Evolutionary conservation across 2,888 invertebrate genomes (phyloP).

Genomic region (Mythimna albipuncta): DNA sequence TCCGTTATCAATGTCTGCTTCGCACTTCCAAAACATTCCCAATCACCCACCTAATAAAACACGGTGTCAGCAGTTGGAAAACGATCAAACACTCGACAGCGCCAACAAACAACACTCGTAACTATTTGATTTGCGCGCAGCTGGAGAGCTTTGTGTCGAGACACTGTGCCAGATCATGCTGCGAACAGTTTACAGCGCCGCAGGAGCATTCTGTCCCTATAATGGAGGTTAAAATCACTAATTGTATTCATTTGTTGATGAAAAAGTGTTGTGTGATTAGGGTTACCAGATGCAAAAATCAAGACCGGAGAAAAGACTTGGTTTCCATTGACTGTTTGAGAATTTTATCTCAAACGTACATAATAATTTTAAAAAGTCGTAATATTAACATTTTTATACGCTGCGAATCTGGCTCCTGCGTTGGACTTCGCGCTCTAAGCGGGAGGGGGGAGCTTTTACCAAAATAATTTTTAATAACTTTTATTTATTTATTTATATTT

Average conservation of each 20-base stretch:
- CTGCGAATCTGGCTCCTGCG: too few species aligned
- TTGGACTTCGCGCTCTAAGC: too few species aligned
- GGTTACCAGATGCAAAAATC: too few species aligned
- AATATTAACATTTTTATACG: too few species aligned
- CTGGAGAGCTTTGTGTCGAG: slow-evolving; percentile 59
- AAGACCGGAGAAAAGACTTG: too few species aligned
- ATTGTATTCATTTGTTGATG: slow-evolving; percentile 49
- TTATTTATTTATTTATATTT: too few species aligned
- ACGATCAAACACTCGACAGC: slow-evolving; percentile 48
- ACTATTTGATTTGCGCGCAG: slow-evolving; percentile 61
- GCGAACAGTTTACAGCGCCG: slow-evolving; percentile 51
- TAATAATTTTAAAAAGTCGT: too few species aligned
- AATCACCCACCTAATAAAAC: slow-evolving; percentile 36
- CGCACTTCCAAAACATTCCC: slow-evolving; percentile 10
- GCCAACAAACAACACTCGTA: slow-evolving; percentile 46
- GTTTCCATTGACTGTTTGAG: too few species aligned
- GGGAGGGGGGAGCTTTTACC: too few species aligned
- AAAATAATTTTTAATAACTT: not conserved
- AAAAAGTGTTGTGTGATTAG: slow-evolving; percentile 14
- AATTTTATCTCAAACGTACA: too few species aligned
- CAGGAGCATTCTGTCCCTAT: slow-evolving; percentile 48
- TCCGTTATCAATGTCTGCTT: slow-evolving; percentile 4
- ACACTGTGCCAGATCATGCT: slow-evolving; percentile 57
- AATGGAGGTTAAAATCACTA: slow-evolving; percentile 55
- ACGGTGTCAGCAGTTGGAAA: slow-evolving; percentile 52